Percentiles rank a stretch among this genome's conserved stretches.
phyloP scores from a whole-genome alignment of 2,888 invertebrate species.

The Epistrophella euchroma region DNA sequence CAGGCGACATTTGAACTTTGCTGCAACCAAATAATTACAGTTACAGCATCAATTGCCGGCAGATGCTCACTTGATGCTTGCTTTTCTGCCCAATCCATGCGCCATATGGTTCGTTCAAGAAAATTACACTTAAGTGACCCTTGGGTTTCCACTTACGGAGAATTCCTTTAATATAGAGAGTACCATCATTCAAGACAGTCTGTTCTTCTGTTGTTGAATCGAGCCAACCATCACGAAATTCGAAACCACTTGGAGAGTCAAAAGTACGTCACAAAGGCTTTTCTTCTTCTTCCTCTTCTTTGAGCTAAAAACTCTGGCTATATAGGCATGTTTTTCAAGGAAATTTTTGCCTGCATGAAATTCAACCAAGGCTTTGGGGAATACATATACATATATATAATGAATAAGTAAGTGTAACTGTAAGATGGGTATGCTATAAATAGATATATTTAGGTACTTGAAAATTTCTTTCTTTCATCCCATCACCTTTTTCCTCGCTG shows the following conservation, averaged over 20 bases:
- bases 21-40: slow-evolving; percentile 67
- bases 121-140: slow-evolving; percentile 76
- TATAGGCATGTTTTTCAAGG: slow-evolving; percentile 16
- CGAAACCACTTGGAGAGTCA: slow-evolving; percentile 62
- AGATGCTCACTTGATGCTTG: slow-evolving; percentile 48
- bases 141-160: slow-evolving; percentile 61
- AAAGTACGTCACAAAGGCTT: slow-evolving; percentile 57
- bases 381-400: background rate
- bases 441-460: slow-evolving; percentile 65
- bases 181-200: slow-evolving; percentile 35
- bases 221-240: slow-evolving; percentile 57
- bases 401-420: slow-evolving; percentile 16
- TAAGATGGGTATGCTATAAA: slow-evolving; percentile 48
- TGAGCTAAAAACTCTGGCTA: slow-evolving; percentile 13
- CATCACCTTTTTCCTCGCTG: slow-evolving; percentile 3
- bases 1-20: slow-evolving; percentile 73
- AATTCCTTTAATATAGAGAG: slow-evolving; percentile 24
- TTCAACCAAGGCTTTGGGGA: slow-evolving; percentile 34
- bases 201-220: slow-evolving; percentile 21
- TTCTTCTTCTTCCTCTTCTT: slow-evolving; percentile 12
- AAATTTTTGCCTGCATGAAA: slow-evolving; percentile 44
- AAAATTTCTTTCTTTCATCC: slow-evolving; percentile 17
- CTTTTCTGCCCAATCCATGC: slow-evolving; percentile 24
- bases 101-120: slow-evolving; percentile 70
- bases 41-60: slow-evolving; percentile 59